Conservation (phyloP, 2,113 vertebrate genomes). For the Centropus unirufus region DNA sequence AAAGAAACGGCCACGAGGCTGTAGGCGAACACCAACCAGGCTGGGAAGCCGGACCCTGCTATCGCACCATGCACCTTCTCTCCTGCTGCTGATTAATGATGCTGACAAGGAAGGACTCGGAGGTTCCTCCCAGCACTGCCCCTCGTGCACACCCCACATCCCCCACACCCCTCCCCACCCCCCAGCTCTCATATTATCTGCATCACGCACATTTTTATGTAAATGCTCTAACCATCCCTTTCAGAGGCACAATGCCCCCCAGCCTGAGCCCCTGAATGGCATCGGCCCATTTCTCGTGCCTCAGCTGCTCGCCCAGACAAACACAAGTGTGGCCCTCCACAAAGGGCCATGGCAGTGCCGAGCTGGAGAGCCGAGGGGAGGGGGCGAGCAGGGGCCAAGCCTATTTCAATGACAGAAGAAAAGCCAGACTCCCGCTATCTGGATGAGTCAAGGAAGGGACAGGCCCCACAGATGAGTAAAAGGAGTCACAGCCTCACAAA, state of each 20-base stretch:
- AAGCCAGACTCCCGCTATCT: not conserved
- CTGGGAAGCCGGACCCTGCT: not conserved
- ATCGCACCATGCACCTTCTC: constrained; percentile 6
- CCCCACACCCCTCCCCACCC: not conserved
- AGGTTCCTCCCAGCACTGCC: not conserved
- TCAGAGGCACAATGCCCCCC: constrained; percentile 57
- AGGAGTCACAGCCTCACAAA: not conserved
- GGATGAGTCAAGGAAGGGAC: not conserved
- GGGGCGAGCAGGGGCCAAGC: constrained; percentile 23
- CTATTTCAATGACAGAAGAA: constrained; percentile 43
- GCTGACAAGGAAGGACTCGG: not conserved
- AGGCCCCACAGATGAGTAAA: not conserved
- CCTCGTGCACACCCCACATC: not conserved
- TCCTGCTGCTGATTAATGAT: not conserved
- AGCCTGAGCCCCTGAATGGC: constrained; percentile 55
- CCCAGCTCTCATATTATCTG: constrained; percentile 52
- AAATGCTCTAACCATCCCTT: constrained; percentile 65
- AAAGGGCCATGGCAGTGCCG: constrained; percentile 53
- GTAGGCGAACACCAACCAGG: not conserved
- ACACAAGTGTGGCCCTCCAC: constrained; percentile 66
- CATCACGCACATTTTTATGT: constrained; percentile 70
- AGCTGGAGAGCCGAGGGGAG: not conserved
- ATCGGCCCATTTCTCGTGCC: constrained; percentile 49
- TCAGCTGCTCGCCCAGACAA: constrained; percentile 69
- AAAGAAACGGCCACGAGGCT: not conserved